phyloP scores from a whole-genome alignment of 2,797 vertebrate species.

The Botia almorhae region DNA sequence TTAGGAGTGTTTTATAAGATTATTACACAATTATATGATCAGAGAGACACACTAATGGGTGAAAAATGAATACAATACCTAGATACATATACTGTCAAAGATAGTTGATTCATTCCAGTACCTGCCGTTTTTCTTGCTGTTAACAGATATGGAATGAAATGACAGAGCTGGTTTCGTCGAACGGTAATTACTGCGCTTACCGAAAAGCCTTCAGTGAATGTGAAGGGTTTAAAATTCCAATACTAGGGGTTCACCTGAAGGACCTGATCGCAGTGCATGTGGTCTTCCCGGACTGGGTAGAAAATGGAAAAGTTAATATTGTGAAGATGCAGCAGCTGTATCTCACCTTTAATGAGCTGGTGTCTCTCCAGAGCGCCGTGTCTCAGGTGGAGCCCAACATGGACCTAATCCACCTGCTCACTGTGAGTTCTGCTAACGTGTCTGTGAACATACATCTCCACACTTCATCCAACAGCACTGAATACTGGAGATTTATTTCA shows the following conservation, averaged over 20 bases:
- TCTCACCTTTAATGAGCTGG: slow-evolving; percentile 92
- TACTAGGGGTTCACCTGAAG: slow-evolving; percentile 96
- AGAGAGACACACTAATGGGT: not conserved
- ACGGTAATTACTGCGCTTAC: slow-evolving; percentile 94
- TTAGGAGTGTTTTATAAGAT: not conserved
- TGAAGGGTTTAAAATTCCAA: slow-evolving; percentile 93
- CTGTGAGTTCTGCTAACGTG: slow-evolving; percentile 75
- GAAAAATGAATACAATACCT: not conserved
- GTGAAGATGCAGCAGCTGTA: slow-evolving; percentile 99
- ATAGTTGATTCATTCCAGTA: not conserved
- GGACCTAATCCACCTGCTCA: slow-evolving; percentile 95
- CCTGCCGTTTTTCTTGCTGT: not conserved
- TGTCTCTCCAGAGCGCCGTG: slow-evolving; percentile 87
- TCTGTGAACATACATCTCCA: not conserved
- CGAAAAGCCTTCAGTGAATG: slow-evolving; percentile 92
- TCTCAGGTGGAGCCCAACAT: slow-evolving; percentile 94
- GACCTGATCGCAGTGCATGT: slow-evolving; percentile 96
- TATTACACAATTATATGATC: not conserved
- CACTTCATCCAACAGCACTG: not conserved
- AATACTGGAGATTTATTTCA: not conserved
- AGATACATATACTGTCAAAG: not conserved
- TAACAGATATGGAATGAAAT: slow-evolving; percentile 95
- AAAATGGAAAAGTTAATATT: slow-evolving; percentile 90
- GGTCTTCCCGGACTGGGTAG: slow-evolving; percentile 91
- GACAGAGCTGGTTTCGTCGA: slow-evolving; percentile 95